phyloP scores from a whole-genome alignment of 2,797 vertebrate species.

The Kryptolebias ocellatus region DNA sequence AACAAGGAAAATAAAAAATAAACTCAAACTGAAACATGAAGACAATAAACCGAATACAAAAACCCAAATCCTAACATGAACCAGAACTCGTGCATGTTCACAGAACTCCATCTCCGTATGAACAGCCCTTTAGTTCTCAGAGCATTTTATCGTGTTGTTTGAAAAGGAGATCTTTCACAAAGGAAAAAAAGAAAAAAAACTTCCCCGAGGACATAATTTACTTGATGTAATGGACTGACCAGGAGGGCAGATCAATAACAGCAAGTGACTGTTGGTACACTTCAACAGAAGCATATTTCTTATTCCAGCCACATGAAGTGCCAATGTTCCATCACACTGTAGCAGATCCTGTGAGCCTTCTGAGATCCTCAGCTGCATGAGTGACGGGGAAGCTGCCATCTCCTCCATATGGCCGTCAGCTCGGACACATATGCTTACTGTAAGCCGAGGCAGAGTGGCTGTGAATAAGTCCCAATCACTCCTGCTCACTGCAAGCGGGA shows the following conservation, averaged over 20 bases:
- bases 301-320: constrained; percentile 47
- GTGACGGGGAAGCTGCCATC: constrained; percentile 53
- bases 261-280: constrained; percentile 47
- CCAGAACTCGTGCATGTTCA: too few relatives aligned
- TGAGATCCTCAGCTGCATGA: constrained; percentile 49
- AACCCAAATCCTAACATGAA: too few relatives aligned
- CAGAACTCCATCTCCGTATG: too few relatives aligned
- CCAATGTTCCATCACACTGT: constrained; percentile 28
- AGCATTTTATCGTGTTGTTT: too few relatives aligned
- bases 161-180: constrained; percentile 10
- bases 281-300: constrained; percentile 60
- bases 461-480: constrained; percentile 1
- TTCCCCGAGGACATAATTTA: constrained; percentile 59
- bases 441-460: constrained; percentile 21
- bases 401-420: constrained; percentile 60
- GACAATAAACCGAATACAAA: too few relatives aligned
- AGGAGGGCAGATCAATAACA: constrained; percentile 62
- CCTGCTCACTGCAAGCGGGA: constrained; percentile 11
- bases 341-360: constrained; percentile 29
- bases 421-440: constrained; percentile 50
- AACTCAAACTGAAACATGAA: too few relatives aligned
- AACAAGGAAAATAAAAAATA: too few relatives aligned
- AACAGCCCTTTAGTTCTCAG: too few relatives aligned
- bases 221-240: constrained; percentile 48
- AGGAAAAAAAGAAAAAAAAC: too few relatives aligned